A percentile compares a stretch with the other conserved stretches of the same genome.
Evolutionary conservation across 2,797 vertebrate genomes (phyloP).

Genomic region (Gallirallus australis): DNA sequence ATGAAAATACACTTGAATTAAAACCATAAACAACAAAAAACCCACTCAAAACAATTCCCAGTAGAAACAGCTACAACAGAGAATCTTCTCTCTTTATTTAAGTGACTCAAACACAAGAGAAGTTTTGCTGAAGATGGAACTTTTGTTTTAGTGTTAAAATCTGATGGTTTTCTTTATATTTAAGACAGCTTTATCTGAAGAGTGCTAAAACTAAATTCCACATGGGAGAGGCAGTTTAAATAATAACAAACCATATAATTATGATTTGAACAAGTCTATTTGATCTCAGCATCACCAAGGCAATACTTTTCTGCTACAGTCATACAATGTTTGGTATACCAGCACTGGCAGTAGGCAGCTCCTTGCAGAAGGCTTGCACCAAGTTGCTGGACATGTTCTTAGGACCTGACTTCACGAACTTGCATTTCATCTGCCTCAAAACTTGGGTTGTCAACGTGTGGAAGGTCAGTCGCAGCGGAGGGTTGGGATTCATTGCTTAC

Average conservation of each 20-base stretch:
- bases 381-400: constrained; percentile 10
- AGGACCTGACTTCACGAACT: constrained; percentile 66
- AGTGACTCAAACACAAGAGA: constrained; percentile 52
- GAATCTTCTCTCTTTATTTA: constrained; percentile 46
- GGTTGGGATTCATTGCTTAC: constrained; percentile 71
- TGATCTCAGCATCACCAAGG: constrained; percentile 63
- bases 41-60: constrained; percentile 38
- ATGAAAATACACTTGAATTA: constrained; percentile 69
- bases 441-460: constrained; percentile 85
- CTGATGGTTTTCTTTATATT: constrained; percentile 54
- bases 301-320: constrained; percentile 56
- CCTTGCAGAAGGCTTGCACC: constrained; percentile 59
- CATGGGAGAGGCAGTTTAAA: constrained; percentile 62
- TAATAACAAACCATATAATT: constrained; percentile 67
- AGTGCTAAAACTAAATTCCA: constrained; percentile 64
- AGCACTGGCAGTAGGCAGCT: constrained; percentile 60
- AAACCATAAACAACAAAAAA: constrained; percentile 30
- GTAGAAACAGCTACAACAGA: constrained; percentile 50
- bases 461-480: constrained; percentile 72
- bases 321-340: constrained; percentile 27
- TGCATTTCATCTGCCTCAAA: constrained; percentile 82
- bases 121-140: constrained; percentile 47
- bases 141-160: constrained; percentile 55
- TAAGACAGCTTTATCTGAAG: constrained; percentile 65
- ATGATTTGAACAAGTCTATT: constrained; percentile 58